phyloP scores from a whole-genome alignment of 2,888 invertebrate species.

The Drepana falcataria region DNA sequence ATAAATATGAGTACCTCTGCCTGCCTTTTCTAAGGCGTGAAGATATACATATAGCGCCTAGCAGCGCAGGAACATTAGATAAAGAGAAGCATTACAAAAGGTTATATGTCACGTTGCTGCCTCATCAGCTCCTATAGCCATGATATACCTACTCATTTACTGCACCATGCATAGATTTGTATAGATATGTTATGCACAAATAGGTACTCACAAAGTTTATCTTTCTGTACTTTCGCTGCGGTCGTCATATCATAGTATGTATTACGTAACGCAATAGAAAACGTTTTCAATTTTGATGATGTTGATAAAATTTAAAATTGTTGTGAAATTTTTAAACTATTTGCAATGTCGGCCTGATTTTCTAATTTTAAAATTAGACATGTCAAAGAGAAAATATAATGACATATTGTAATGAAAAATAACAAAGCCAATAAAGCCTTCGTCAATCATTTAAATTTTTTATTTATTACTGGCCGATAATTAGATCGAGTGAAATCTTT shows the following conservation, averaged over 20 bases:
- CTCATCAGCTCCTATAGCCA: no score
- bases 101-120: no score
- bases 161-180: no score
- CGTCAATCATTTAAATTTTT: not conserved
- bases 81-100: no score
- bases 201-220: constrained; percentile 52
- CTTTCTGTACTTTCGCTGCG: constrained; percentile 51
- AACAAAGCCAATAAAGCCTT: not conserved
- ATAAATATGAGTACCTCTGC: no score
- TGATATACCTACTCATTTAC: no score
- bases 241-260: constrained; percentile 43
- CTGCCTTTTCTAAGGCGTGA: no score
- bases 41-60: no score
- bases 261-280: constrained; percentile 27
- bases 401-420: not conserved
- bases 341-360: constrained; percentile 32
- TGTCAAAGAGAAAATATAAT: constrained; percentile 3
- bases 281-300: constrained; percentile 35
- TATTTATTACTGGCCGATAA: not conserved
- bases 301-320: constrained; percentile 36
- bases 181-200: not conserved
- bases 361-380: constrained; percentile 38
- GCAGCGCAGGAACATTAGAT: no score
- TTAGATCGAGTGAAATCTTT: not conserved
- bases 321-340: constrained; percentile 24